Conservation (phyloP, 2,888 invertebrate species). For the Leucoma salicis region DNA sequence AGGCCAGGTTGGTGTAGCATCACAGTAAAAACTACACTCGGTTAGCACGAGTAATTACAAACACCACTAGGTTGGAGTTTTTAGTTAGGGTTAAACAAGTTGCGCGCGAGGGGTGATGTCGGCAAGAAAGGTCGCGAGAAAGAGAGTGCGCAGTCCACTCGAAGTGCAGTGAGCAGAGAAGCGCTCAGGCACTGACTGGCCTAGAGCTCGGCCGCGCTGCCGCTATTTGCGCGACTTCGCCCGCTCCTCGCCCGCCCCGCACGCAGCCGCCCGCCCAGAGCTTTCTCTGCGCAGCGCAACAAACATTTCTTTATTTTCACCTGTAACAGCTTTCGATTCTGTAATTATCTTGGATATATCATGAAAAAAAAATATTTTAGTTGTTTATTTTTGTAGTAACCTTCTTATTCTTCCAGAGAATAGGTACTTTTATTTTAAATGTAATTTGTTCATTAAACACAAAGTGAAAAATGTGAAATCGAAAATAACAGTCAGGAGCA, state of each 20-base stretch:
- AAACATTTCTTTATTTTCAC: constrained; percentile 57
- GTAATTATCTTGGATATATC: no score
- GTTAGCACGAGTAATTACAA: background rate
- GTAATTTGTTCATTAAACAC: no score
- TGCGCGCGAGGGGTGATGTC: constrained; percentile 37
- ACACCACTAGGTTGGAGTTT: background rate
- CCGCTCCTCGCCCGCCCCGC: constrained; percentile 65
- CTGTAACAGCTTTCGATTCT: constrained; percentile 35
- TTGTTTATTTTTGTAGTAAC: no score
- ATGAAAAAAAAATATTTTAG: no score
- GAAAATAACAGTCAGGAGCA: no score
- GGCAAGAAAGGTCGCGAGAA: constrained; percentile 19
- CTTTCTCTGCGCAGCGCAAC: constrained; percentile 78
- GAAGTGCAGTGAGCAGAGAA: constrained; percentile 29
- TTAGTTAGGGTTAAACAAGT: constrained; percentile 7
- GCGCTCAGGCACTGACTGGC: constrained; percentile 56
- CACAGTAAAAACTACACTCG: no score
- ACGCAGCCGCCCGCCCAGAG: constrained; percentile 55
- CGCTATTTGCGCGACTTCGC: constrained; percentile 75
- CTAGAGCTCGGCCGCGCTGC: constrained; percentile 55
- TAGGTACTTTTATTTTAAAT: no score
- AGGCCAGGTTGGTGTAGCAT: constrained; percentile 33
- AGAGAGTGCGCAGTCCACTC: constrained; percentile 15
- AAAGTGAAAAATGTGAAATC: no score
- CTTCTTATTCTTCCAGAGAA: no score